Conservation (phyloP, 2,797 vertebrate genomes). For the Mastacembelus armatus region DNA sequence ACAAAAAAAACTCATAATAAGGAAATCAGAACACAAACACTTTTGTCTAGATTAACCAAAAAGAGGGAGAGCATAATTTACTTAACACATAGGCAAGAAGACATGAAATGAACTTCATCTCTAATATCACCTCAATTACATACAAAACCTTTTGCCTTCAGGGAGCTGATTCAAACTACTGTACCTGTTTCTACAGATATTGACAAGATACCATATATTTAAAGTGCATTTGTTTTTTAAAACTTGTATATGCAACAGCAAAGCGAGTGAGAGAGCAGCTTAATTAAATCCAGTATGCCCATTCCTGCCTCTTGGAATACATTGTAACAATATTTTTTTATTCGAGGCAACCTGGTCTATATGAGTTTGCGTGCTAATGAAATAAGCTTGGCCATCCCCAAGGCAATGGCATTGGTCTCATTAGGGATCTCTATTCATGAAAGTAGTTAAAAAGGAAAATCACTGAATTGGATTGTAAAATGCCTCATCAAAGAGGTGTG, state of each 20-base stretch:
- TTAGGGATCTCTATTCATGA: slow-evolving; percentile 76
- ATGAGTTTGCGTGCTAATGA: slow-evolving; percentile 78
- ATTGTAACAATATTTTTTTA: slow-evolving; percentile 66
- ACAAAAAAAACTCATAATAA: not conserved
- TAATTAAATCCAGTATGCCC: too few relatives aligned
- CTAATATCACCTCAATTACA: too few relatives aligned
- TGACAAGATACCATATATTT: too few relatives aligned
- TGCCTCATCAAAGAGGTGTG: slow-evolving; percentile 79
- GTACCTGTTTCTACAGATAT: too few relatives aligned
- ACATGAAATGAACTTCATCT: too few relatives aligned
- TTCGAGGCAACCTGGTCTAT: slow-evolving; percentile 69
- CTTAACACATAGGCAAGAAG: too few relatives aligned
- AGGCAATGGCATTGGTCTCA: slow-evolving; percentile 72
- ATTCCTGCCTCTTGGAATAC: too few relatives aligned
- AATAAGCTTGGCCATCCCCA: slow-evolving; percentile 65
- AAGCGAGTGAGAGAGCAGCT: too few relatives aligned
- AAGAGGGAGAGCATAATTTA: not conserved
- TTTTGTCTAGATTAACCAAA: not conserved
- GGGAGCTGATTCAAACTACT: too few relatives aligned
- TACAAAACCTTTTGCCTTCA: too few relatives aligned
- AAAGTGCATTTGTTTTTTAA: too few relatives aligned
- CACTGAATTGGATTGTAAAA: slow-evolving; percentile 72
- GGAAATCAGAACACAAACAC: not conserved
- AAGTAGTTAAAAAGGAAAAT: slow-evolving; percentile 66
- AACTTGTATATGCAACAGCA: too few relatives aligned